Evolutionary conservation across 2,113 vertebrate genomes (phyloP).

Genomic region (Bagarius yarrelli): DNA sequence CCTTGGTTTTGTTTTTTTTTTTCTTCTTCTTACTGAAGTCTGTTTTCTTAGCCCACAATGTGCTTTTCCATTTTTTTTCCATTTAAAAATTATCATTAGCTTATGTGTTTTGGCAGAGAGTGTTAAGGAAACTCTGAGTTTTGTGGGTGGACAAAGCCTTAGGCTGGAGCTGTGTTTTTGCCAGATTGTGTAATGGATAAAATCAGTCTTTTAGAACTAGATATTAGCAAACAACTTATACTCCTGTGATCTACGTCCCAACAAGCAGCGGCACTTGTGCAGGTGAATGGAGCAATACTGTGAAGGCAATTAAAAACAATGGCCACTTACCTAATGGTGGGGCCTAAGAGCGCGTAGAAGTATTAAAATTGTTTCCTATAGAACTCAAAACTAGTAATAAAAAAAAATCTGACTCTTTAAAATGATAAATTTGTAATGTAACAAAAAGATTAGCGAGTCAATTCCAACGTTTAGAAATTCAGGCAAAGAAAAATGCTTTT

Average conservation of each 20-base stretch:
- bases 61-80: slow-evolving; percentile 27
- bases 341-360: neutral
- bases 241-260: slow-evolving; percentile 21
- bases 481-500: too few species aligned
- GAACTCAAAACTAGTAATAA: neutral
- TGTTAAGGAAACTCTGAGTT: slow-evolving; percentile 48
- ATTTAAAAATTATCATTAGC: slow-evolving; percentile 40
- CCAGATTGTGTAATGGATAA: slow-evolving; percentile 54
- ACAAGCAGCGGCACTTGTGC: slow-evolving; percentile 4
- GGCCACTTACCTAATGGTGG: neutral
- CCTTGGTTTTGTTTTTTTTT: slow-evolving; percentile 28
- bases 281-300: neutral
- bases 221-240: slow-evolving; percentile 23
- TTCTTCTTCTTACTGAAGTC: slow-evolving; percentile 14
- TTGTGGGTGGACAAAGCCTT: slow-evolving; percentile 15
- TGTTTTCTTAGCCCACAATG: slow-evolving; percentile 44
- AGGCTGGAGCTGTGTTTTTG: slow-evolving; percentile 33
- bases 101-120: slow-evolving; percentile 45
- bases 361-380: neutral
- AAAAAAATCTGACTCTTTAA: too few species aligned
- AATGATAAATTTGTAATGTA: too few species aligned
- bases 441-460: too few species aligned
- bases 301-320: neutral
- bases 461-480: too few species aligned
- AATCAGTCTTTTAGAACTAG: slow-evolving; percentile 22